Base-by-base conservation (phyloP, 2,797 vertebrate genomes). In the Gila robusta region DNA sequence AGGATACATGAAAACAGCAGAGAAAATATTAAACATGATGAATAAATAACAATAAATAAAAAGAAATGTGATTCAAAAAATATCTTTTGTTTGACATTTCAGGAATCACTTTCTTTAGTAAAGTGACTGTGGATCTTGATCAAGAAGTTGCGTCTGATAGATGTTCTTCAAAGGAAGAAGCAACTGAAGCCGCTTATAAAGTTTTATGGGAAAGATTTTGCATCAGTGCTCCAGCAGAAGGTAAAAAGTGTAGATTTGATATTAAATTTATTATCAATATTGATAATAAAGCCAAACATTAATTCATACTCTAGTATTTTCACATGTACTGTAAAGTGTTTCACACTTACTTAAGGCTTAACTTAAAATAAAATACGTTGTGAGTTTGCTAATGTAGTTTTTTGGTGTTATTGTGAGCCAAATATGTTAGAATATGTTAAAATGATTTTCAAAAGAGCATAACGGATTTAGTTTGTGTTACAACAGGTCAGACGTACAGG, bases 161-260 rank as follows among this genome's bases (percentile, higher is more conserved):
- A 19, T 49, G 52, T 12, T 77, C 7, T 32, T 21, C n/a, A 77
- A n/a, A 84, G 12, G 59, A 85, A 28, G 87, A 90, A 32, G 89
- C 89, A 47, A 37, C 54, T 59, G 86, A 93, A 80, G 89, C 89
- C 11, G 90, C 87, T 11, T 92, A 92, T 64, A 70, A 62, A 21
- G 88, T 86, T 79, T 79, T 93, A 76, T 87, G 66, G 26, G 6
- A 28, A 32, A 37, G 39, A 14, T 88, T 91, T 73, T 32, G 37
- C 64, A 49, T 91, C 37, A 76, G 81, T 44, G 59, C 44, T 47
- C 47, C 64, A 83, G 44, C 73, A 70, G 52, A 67, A 87, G 89
- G 91, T 91, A 67, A 10, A 32, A 66, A 21, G 9, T 16, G 49
- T 23, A 35, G 14, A 17, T 69, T 72, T 16, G 4, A 79, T 66